Evolutionary conservation across 2,113 vertebrate genomes (phyloP).

Genomic region (Anhinga anhinga): DNA sequence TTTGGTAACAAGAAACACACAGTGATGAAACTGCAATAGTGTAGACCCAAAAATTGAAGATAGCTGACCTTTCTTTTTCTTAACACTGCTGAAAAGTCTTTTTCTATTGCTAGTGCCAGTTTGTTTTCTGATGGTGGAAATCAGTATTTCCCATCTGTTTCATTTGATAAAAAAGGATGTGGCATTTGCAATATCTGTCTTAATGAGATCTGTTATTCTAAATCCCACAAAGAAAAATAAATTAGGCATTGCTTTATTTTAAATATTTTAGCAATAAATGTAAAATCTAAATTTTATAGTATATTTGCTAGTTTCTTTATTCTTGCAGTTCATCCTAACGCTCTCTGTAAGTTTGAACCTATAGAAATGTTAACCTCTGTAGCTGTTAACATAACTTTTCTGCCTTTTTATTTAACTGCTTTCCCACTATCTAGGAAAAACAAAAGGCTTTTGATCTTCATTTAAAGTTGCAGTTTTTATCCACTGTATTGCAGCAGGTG

Average conservation of each 20-base stretch:
- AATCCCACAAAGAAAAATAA: neutral
- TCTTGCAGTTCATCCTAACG: neutral
- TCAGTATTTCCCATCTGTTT: neutral
- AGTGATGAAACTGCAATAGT: neutral
- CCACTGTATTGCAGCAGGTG: conserved; percentile 83
- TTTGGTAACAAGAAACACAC: neutral
- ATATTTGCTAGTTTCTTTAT: neutral
- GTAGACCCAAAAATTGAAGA: neutral
- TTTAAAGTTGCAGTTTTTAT: conserved; percentile 82
- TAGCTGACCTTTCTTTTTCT: neutral
- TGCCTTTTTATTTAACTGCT: conserved; percentile 65
- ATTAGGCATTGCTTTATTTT: neutral
- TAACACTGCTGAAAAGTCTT: neutral
- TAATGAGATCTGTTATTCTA: neutral
- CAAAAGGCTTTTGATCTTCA: conserved; percentile 77
- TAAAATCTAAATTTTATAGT: neutral
- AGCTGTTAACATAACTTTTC: conserved; percentile 52
- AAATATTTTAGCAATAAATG: neutral
- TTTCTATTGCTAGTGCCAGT: neutral
- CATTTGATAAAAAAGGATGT: neutral
- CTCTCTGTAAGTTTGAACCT: conserved; percentile 10
- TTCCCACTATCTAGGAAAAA: conserved; percentile 68
- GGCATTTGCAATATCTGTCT: neutral
- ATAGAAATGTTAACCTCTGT: neutral
- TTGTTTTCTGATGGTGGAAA: neutral